Evolutionary conservation across 2,888 invertebrate species (phyloP), one percentile per base, ranked within the genome.

Genomic region (Cryptus armator): DNA sequence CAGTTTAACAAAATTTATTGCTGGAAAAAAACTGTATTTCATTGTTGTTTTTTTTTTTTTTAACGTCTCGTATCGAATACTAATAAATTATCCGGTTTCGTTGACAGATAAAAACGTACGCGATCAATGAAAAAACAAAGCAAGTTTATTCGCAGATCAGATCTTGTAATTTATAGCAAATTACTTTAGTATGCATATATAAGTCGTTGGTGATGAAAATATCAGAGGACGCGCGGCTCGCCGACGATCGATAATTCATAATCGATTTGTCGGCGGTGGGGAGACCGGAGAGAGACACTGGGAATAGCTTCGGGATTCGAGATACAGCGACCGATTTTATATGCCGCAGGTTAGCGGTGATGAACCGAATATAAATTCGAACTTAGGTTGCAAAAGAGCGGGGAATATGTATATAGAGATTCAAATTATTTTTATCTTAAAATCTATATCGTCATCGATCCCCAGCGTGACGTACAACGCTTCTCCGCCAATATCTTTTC

Each of bases 291-390:
- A 19, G 24, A 19, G 48, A 16, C 32, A 75, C 64, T 32, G 48
- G 12, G 48, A 75, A 75, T 64, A 64, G 48, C 48, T 32, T 75
- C 48, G 64, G 16, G 37, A 75, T n/a, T 37, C 14, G 75, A 16
- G 46, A 37, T 37, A 6, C 64, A 51, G 19, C 1, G 16, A 9
- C 9, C 5, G 48, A 62, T 56, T 74, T 59, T 44, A 32, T 62
- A 62, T 74, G 62, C 16, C 7, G 6, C n/a, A 46, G 24, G 29
- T 62, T 74, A 44, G 32, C 46, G 59, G 12, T 14, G 46, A 46
- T 10, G 44, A 59, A 46, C 46, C 12, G 62, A 44, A 24, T 56
- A 62, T 74, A 74, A 62, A 24, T 56, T 56, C 19, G 24, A 56
- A 19, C 56, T 19, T 9, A 14, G 16, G 19, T 9, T 53, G 53